Base-by-base conservation (phyloP, 2,888 invertebrate genomes). In the Xiphydria camelus region DNA sequence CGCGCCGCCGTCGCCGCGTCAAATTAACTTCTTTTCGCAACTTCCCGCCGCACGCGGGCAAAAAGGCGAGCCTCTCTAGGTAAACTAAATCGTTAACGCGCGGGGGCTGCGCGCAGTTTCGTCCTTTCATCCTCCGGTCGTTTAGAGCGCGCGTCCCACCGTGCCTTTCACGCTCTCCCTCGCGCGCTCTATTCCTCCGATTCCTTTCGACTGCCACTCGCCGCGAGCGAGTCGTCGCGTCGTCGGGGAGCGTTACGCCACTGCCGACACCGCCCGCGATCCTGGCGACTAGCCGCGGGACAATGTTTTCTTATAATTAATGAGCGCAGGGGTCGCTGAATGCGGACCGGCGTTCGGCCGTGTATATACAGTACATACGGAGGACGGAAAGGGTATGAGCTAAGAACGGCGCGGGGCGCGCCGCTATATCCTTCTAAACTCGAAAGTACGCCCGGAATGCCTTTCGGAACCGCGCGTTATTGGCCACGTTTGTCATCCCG, bases 281-380 rank as follows among this genome's bases (percentile, higher is more conserved):
- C 29, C 7, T 29, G 29, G 10, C 40, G 47, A 47, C 51, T 47
- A 54, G 47, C 53, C 55, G 50, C 51, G 35, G 59, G 62, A 64
- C 63, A 66, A 67, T 70, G 69, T 71, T 68, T 70, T 70, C 66
- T 69, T 70, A 67, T 72, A 71, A 71, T 71, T 71, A 71, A 71
- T 70, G 69, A 69, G 60, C 52, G 59, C n/a, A 51, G 49, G 57
- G 59, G 60, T 49, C 56, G 55, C 50, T 61, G 65, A 71, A 71
- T 69, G n/a, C n/a, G 65, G 64, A 66, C 66, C 61, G 42, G 58
- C 45, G 52, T 64, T 62, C 29, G 14, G 64, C 53, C 61, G 65
- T 63, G n/a, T n/a, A n/a, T n/a, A n/a, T n/a, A n/a, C n/a, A n/a
- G n/a, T n/a, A n/a, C n/a, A n/a, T n/a, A n/a, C n/a, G 51, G 59